Evolutionary conservation across 2,113 vertebrate species (phyloP), one percentile per base, ranked within the genome.

Genomic region (Vulpes vulpes): DNA sequence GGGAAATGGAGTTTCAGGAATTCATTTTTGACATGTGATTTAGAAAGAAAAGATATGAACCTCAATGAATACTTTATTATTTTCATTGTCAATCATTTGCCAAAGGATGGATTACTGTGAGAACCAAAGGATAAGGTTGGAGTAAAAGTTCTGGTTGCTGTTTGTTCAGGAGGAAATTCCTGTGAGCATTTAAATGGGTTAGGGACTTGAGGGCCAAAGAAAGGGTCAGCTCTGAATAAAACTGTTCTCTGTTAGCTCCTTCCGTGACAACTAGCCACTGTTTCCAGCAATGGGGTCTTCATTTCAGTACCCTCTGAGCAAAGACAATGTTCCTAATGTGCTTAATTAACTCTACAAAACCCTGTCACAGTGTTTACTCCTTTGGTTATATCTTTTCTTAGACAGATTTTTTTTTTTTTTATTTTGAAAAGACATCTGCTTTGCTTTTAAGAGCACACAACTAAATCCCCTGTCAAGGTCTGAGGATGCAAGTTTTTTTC

Each of bases 361-460:
- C 30, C 32, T 89, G 71, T 65, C 59, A 62, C 19, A 17, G 4
- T 74, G 71, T 55, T 67, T 78, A 80, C 22, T 71, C 6, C 11
- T 95, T 94, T n/a, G 23, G 20, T 87, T 90, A 38, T 85, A 65
- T 55, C 57, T 94, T 96, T 95, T 89, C 35, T 88, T 93, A 62
- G 96, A 53, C 62, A 59, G 67, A 83, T 73, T 84, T 94, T 57
- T 84, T 96, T 96, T 43, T 43, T 43, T 43, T 43, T 43, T 7
- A 87, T 93, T 96, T 97, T 67, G 92, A 64, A 71, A 89, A 96
- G 38, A 79, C 17, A 95, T 55, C 51, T 94, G 81, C 57, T 90
- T 93, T 83, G 9, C 49, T 96, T 95, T 85, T 87, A 76, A 94
- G 84, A 83, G 5, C 30, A 69, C 11, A 74, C 74, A 81, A 2